Evolutionary conservation across 1,140 invertebrate species (phyloP), one percentile per base, ranked within the genome.

Genomic region (Aphelenchoides fujianensis): DNA sequence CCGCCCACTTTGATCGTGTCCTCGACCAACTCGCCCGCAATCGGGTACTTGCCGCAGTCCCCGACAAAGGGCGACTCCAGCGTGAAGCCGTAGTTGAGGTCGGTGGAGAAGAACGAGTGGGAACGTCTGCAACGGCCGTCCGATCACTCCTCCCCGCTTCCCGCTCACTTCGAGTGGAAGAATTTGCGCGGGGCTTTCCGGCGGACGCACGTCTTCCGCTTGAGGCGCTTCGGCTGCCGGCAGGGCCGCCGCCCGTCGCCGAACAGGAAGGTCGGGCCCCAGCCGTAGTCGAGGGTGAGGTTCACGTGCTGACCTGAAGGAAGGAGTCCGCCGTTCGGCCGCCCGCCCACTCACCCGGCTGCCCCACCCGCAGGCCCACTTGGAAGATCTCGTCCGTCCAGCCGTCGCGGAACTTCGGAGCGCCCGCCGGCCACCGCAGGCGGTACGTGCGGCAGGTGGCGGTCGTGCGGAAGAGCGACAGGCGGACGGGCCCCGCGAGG

Each of bases 21-120:
- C 34, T 59, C 55, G 34, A 59, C 55, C 7, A 59, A 23, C 5
- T 59, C 55, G 28, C 55, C 55, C 28, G 55, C 55, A 7, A 59
- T 59, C 19, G 55, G 55, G 19, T 7, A 59, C 55, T 59, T 59
- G 28, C 55, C 55, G 34, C 55, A 59, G 34, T 59, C 55, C 28
- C 55, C 55, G 7, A 19, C 19, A 19, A 59, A 59, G 27, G 55
- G 55, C 28, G 55, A 59, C 23, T 59, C 55, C 55, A 59, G 34
- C 5, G 55, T 59, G 19, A 59, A 59, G 12, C 55, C 55, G 55
- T 59, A 59, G 55, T 59, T 59, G 12, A 59, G 55, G 28, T 59
- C 5, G 5, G 55, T 59, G 55, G 12, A 30, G 23, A 59, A 59
- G 19, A 59, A 59, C 7, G 55, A 7, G 5, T 19, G 5, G 12